Base-by-base conservation (phyloP, 37 sponge, comb jelly and placozoan species). In the Oopsacas minuta region DNA sequence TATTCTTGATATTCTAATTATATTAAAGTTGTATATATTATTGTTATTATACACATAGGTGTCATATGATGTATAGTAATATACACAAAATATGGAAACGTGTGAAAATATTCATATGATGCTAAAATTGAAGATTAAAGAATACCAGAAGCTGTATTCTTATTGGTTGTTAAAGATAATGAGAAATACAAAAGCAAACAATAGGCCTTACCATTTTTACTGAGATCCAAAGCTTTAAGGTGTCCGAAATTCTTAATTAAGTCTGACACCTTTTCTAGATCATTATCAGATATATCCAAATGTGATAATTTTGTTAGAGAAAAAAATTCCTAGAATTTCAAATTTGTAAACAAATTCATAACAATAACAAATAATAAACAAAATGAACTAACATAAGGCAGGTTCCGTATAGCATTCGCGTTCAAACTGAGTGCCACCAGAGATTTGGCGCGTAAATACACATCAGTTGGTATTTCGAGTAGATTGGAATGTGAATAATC, bases 121-220 rank as follows among this genome's bases (percentile, higher is more conserved):
- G n/a, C n/a, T n/a, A n/a, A n/a, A n/a, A n/a, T n/a, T n/a, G n/a
- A n/a, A n/a, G n/a, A n/a, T n/a, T n/a, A n/a, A n/a, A n/a, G n/a
- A n/a, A n/a, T n/a, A n/a, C n/a, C n/a, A n/a, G n/a, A n/a, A n/a
- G n/a, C n/a, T n/a, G n/a, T n/a, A n/a, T n/a, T n/a, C n/a, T n/a
- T n/a, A n/a, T n/a, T n/a, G n/a, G n/a, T n/a, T n/a, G n/a, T n/a
- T n/a, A n/a, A n/a, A n/a, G n/a, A n/a, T n/a, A n/a, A n/a, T n/a
- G n/a, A n/a, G n/a, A n/a, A n/a, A n/a, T n/a, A n/a, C n/a, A n/a
- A n/a, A n/a, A n/a, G n/a, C n/a, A n/a, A n/a, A n/a, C n/a, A n/a
- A n/a, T n/a, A n/a, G n/a, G n/a, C n/a, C 75, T 61, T 3, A 61
- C 75, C 75, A n/a, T 61, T 61, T 61, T 61, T 61, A 34, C 75